Base-by-base conservation (phyloP, 2,888 invertebrate genomes). In the Leuctra nigra region DNA sequence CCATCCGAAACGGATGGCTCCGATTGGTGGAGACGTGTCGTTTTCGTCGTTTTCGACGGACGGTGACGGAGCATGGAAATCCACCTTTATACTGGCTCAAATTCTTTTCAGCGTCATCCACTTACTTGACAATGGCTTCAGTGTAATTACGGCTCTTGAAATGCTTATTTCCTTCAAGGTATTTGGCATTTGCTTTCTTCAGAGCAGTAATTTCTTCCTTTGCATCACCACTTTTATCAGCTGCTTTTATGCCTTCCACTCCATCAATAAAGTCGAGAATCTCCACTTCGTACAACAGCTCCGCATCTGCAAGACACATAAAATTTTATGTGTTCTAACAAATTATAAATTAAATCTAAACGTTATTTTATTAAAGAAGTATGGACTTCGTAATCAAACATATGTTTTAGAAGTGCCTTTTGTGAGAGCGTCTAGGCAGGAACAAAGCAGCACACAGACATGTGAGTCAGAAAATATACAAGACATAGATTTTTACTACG, bases 201-300 rank as follows among this genome's bases (percentile, higher is more conserved):
- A 77, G 72, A 0, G 86, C 75, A 1, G 69, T 48, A 68, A 87
- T 88, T 56, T 77, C 48, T 25, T 79, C 76, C 64, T 86, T 79
- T 41, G 84, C 80, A n/a, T 73, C 68, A 39, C 63, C 71, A 2
- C 68, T 68, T 60, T 81, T 69, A 14, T 69, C 69, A 11, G 75
- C 71, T 62, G 73, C 77, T 4, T 70, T 68, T 20, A 74, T 69
- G 0, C 74, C 70, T 20, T 73, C 75, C 4, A 75, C 76, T 59
- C 73, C 70, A 46, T 79, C 76, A 13, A 80, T 74, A 60, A 82
- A 80, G 62, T 82, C 78, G 0, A 86, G 62, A 1, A 93, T 66
- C 69, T 87, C 85, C 3, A 93, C 77, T 58, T 86, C 83, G 68
- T 87, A 90, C 2, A 88, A 71, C 54, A 88, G 82, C 62, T 84